A percentile compares a stretch with the other conserved stretches of the same genome.
Evolutionary conservation across 2,888 invertebrate genomes (phyloP).

Genomic region (Ichneumon xanthorius): DNA sequence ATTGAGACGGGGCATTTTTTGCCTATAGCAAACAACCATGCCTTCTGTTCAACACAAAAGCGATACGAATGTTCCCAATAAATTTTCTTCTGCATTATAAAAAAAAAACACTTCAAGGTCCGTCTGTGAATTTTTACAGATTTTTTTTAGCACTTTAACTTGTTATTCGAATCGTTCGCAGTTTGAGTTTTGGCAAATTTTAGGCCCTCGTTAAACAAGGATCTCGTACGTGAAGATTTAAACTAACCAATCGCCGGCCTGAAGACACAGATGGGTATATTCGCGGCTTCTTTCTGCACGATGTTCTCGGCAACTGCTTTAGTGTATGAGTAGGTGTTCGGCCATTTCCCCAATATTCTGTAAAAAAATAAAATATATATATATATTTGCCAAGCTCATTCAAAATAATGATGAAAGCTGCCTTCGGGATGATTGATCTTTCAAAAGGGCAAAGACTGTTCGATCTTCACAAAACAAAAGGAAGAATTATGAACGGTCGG

Average conservation of each 20-base stretch:
- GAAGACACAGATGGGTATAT: slow-evolving; percentile 93
- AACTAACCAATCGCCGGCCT: slow-evolving; percentile 93
- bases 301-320: slow-evolving; percentile 95
- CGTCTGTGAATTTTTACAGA: no score
- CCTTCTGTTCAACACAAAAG: no score
- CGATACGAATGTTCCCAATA: no score
- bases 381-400: not conserved
- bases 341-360: slow-evolving; percentile 90
- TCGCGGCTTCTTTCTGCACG: slow-evolving; percentile 88
- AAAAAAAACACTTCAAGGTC: no score
- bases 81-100: no score
- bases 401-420: not conserved
- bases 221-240: not conserved
- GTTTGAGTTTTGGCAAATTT: no score
- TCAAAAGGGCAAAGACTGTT: not conserved
- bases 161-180: no score
- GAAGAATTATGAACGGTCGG: not conserved
- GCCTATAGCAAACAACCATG: no score
- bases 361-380: not conserved
- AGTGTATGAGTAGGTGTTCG: slow-evolving; percentile 96
- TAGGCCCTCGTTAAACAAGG: no score
- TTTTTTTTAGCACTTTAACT: no score
- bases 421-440: not conserved
- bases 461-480: no score
- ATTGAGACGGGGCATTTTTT: not conserved